Conservation (phyloP, 2,888 invertebrate genomes). For the Electrophaes corylata region DNA sequence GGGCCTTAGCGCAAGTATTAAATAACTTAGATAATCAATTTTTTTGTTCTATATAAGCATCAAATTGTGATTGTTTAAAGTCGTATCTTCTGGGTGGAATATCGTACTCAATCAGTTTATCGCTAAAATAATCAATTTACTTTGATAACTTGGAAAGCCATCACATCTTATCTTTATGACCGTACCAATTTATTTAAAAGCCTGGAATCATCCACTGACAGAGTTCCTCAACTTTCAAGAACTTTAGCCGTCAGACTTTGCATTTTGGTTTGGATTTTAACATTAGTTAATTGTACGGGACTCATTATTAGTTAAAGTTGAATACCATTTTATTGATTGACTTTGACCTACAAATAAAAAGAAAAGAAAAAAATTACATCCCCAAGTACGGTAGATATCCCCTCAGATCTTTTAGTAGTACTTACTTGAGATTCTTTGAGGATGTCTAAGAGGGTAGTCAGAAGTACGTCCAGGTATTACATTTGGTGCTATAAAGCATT, state of each 20-base stretch:
- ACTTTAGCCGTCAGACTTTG: slow-evolving; percentile 20
- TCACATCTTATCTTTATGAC: slow-evolving; percentile 33
- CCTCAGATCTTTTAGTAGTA: too few relatives aligned
- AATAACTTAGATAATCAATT: neutral
- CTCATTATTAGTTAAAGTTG: slow-evolving; percentile 6
- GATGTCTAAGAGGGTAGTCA: too few relatives aligned
- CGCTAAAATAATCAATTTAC: slow-evolving; percentile 31
- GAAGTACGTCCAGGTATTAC: too few relatives aligned
- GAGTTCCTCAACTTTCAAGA: slow-evolving; percentile 29
- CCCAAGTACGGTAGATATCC: too few relatives aligned
- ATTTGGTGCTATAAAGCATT: too few relatives aligned
- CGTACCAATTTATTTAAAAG: slow-evolving; percentile 39
- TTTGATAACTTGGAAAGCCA: slow-evolving; percentile 29
- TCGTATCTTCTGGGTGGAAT: neutral
- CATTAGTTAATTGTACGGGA: slow-evolving; percentile 21
- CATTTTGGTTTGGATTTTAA: slow-evolving; percentile 22
- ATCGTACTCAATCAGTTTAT: slow-evolving; percentile 25
- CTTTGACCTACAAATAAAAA: neutral
- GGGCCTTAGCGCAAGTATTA: too few relatives aligned
- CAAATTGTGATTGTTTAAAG: neutral
- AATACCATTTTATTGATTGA: neutral
- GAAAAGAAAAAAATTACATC: neutral
- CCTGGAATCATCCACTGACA: slow-evolving; percentile 36
- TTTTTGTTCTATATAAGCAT: neutral
- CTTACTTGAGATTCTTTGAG: too few relatives aligned